Evolutionary conservation across 2,888 invertebrate genomes (phyloP).

Genomic region (Sepiola atlantica): DNA sequence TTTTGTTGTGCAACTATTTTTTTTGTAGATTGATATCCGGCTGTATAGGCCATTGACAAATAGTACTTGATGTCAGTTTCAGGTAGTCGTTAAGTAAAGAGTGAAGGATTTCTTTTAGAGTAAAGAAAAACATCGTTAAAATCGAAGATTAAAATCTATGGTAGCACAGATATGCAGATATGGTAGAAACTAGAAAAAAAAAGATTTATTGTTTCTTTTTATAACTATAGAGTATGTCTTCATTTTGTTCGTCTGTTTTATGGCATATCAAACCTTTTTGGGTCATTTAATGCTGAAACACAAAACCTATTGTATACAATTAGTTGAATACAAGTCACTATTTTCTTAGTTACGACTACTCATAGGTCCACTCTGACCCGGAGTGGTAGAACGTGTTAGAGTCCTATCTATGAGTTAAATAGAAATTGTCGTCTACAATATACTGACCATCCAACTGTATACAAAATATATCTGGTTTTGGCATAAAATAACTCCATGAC

Average conservation of each 20-base stretch:
- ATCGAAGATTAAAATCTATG: background rate
- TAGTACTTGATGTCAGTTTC: constrained; percentile 21
- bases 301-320: no score
- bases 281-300: no score
- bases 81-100: background rate
- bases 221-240: background rate
- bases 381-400: no score
- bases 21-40: background rate
- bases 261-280: no score
- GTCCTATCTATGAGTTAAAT: no score
- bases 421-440: no score
- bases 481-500: no score
- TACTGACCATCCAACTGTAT: no score
- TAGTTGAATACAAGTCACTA: no score
- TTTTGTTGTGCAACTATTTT: background rate
- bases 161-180: background rate
- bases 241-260: background rate
- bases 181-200: background rate
- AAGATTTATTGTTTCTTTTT: background rate
- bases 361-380: no score
- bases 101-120: background rate
- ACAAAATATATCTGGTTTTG: no score
- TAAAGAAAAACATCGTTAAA: background rate
- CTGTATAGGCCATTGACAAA: background rate
- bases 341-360: no score